A percentile compares a stretch with the other conserved stretches of the same genome.
Evolutionary conservation across 2,797 vertebrate species (phyloP).

Genomic region (Iguana delicatissima): DNA sequence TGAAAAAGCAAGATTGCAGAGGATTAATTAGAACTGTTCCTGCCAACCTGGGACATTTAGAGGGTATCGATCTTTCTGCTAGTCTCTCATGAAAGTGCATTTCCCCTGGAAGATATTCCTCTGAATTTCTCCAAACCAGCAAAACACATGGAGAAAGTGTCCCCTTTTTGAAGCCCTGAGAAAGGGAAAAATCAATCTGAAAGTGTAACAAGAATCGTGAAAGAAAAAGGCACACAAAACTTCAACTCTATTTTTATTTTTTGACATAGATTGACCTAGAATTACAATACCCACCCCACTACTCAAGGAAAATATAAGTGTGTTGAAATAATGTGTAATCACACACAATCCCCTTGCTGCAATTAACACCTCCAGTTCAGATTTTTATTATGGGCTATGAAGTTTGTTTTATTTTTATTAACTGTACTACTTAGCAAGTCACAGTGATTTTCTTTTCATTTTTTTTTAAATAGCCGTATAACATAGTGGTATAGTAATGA

Average conservation of each 20-base stretch:
- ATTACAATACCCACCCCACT: conserved; percentile 4
- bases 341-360: neutral
- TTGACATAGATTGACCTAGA: neutral
- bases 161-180: neutral
- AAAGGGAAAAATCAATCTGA: neutral
- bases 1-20: no score
- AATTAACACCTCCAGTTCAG: neutral
- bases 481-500: neutral
- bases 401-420: neutral
- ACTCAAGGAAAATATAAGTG: conserved; percentile 11
- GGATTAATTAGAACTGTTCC: no score
- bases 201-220: neutral
- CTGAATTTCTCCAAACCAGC: neutral
- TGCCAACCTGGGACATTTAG: no score
- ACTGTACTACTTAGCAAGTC: conserved; percentile 35
- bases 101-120: neutral
- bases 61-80: no score
- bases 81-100: neutral
- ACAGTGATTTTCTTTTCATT: conserved; percentile 43
- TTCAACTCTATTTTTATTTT: conserved; percentile 37
- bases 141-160: neutral
- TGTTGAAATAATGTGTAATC: neutral
- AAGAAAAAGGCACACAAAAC: neutral
- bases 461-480: neutral
- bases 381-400: neutral